phyloP scores from a whole-genome alignment of 2,888 invertebrate species.

The Apantesis nais region DNA sequence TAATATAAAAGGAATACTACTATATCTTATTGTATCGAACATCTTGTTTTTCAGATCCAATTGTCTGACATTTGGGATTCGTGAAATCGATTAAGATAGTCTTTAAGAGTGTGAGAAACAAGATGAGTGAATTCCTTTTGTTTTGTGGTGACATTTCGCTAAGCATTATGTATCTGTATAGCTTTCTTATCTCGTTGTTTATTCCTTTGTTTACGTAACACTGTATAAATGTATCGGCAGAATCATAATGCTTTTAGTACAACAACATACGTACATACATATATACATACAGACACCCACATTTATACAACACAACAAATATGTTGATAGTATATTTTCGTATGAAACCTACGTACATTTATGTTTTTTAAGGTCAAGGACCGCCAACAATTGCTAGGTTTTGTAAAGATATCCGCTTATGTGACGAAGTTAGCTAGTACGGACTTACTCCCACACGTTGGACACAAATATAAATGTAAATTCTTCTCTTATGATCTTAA shows the following conservation, averaged over 20 bases:
- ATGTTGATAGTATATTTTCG: too few relatives aligned
- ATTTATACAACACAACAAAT: not conserved
- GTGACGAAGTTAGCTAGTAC: not conserved
- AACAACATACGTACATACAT: not conserved
- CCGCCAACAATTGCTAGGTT: not conserved
- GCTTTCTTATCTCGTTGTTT: not conserved
- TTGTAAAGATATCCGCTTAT: not conserved
- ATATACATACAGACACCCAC: not conserved
- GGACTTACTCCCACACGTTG: not conserved
- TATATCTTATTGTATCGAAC: conserved; percentile 33
- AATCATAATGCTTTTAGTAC: not conserved
- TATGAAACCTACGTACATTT: too few relatives aligned
- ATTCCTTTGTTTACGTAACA: not conserved
- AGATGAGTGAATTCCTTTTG: not conserved
- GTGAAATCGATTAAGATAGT: conserved; percentile 26
- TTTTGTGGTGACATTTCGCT: conserved; percentile 8
- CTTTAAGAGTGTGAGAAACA: conserved; percentile 1
- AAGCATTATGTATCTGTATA: not conserved
- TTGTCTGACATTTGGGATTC: conserved; percentile 39
- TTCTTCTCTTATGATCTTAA: too few relatives aligned
- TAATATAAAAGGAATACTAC: conserved; percentile 38
- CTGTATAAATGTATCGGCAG: not conserved
- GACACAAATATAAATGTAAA: not conserved
- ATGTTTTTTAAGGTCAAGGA: too few relatives aligned
- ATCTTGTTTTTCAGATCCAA: conserved; percentile 24